Base-by-base conservation (phyloP, 2,797 vertebrate species). In the Muscicapa striata region DNA sequence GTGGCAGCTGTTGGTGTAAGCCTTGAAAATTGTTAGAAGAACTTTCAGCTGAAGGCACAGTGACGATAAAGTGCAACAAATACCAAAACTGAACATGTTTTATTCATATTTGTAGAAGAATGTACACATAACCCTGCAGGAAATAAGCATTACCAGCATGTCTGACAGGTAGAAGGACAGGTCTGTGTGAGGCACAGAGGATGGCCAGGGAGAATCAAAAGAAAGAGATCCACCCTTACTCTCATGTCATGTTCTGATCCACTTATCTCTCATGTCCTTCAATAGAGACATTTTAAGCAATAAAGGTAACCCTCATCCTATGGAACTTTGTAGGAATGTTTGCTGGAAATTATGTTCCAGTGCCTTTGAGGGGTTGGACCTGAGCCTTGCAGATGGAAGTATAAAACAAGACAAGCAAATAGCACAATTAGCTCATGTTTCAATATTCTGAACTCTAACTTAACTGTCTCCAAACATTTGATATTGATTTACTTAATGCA, bases 201-300 rank as follows among this genome's bases (percentile, higher is more conserved):
- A n/a, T 3, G 12, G 59, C 48, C 38, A 58, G 6, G 5, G 6
- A 59, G 46, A 77, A 48, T 4, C 0, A 0, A 58, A 48, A 43
- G 32, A 21, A 70, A 63, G 34, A 45, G 63, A 46, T 23, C 4
- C 38, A n/a, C 12, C 22, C 55, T 77, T 29, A 40, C 15, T 36
- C 24, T 64, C 29, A 22, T 22, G n/a, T 69, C 36, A 10, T 4
- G 0, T 41, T 64, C 55, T 57, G n/a, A 46, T 55, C 46, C 29
- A 27, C 18, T 48, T 38, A 11, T 3, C 52, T 52, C 36, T 48
- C 55, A 17, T 8, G 17, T 36, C 43, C 40, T n/a, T 43, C 15
- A 51, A 20, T 6, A 36, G 32, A 34, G 57, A 46, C 17, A 7
- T 41, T 29, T 19, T 15, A 41, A 52, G 61, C 32, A 36, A 40